Conservation (phyloP, 2,888 invertebrate species). For the Erynnis tages region DNA sequence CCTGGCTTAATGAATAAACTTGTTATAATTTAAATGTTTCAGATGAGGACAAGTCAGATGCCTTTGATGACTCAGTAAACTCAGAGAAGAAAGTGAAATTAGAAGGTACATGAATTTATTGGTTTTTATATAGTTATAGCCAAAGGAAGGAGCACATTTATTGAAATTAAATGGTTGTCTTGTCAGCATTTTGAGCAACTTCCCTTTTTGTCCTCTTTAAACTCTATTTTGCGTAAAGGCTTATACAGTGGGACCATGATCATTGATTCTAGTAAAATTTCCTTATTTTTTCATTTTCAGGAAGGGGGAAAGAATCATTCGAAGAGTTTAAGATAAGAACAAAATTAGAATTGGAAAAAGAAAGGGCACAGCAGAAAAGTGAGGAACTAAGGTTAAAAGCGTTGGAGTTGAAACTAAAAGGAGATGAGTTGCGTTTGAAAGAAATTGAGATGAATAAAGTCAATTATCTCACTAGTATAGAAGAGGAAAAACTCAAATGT, state of each 20-base stretch:
- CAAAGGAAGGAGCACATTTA: not conserved
- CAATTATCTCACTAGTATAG: conserved; percentile 47
- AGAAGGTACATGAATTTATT: conserved; percentile 25
- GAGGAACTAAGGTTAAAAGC: conserved; percentile 50
- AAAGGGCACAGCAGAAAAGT: conserved; percentile 44
- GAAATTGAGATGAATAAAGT: conserved; percentile 53
- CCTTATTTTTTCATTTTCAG: conserved; percentile 24
- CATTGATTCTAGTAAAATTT: not conserved
- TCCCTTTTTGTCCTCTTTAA: no score
- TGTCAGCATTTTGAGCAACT: no score
- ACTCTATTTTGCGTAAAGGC: no score
- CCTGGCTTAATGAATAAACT: no score
- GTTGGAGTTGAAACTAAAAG: conserved; percentile 48
- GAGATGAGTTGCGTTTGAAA: conserved; percentile 48
- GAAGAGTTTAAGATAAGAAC: conserved; percentile 44
- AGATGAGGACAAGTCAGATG: conserved; percentile 35
- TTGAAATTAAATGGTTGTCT: conserved; percentile 1
- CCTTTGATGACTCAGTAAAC: conserved; percentile 35
- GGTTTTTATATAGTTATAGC: not conserved
- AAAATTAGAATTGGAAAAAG: conserved; percentile 44
- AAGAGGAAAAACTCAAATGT: conserved; percentile 51
- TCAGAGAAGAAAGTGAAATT: conserved; percentile 36
- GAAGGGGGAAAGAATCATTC: conserved; percentile 37
- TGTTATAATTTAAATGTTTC: conserved; percentile 23
- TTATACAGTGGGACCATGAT: no score